Base-by-base conservation (phyloP, 2,797 vertebrate species). In the Notoglanidium macrostoma region DNA sequence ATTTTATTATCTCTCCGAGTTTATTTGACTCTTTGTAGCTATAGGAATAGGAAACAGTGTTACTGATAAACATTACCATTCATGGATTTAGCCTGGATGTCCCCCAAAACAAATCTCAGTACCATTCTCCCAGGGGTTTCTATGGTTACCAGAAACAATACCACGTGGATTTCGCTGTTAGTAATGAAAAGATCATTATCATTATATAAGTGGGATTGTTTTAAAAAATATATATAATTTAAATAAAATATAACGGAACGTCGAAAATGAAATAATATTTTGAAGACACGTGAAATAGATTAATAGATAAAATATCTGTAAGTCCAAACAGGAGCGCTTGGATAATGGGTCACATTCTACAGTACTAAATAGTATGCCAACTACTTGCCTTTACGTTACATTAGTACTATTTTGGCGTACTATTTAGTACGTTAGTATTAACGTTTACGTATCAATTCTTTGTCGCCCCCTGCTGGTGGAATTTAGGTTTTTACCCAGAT, bases 141-240 rank as follows among this genome's bases (percentile, higher is more conserved):
- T 82, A 92, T 91, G 90, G 92, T 83, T 79, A 92, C 91, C 61
- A 81, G 83, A 87, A 88, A 90, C 91, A 90, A 70, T 70, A 88
- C 65, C 90, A 90, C 87, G 77, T 87, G 88, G 55, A 17, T 40
- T 49, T 54, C 23, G 8, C 10, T 2, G 73, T 54, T 79, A 23
- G 77, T 17, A 19, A 40, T 79, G 11, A 40, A 59, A 40, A 77
- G 10, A 29, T 44, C 72, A 10, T 8, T 23, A 79, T 23, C 32
- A 44, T 79, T 26, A 40, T 40, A 23, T 26, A 35, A 51, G 44
- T 23, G 23, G 44, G 51, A 74, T 49, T 8, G 11, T 44, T 70
- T n/a, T 3, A 63, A n/a, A 26, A n/a, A 12, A 10, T 40, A 10
- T 0, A 80, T 23, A 21, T 26, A 26, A 46, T 46, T 59, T 54